Evolutionary conservation across 2,113 vertebrate genomes (phyloP), one percentile per base, ranked within the genome.

Genomic region (Leiothrix lutea): DNA sequence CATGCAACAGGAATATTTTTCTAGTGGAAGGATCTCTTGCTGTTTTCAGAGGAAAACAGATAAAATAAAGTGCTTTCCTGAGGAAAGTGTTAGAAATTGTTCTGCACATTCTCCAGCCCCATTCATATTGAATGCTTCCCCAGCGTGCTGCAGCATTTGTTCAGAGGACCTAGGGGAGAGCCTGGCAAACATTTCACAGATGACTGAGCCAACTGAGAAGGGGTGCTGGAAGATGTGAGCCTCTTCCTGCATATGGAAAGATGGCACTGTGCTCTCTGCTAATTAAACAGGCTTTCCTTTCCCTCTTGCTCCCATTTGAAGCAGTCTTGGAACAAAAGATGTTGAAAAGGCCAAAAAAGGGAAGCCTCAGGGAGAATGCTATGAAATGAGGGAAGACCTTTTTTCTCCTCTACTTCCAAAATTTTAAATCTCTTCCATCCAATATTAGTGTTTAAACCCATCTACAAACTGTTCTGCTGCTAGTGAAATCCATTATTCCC

Each of bases 11-110:
- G 84, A 82, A 70, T 87, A 50, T 86, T 94, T 92, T 86, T 82
- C 81, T 88, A 48, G 56, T 82, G 84, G 72, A 93, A 94, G 72
- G 25, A 78, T 88, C 40, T 62, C 88, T 84, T 86, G 56, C 54
- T 93, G 57, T 56, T 97, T 86, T 90, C 78, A 75, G n/a, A 53
- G 60, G 61, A 61, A 86, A 97, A 79, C 66, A 77, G 61, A 65
- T 86, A 66, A 92, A 84, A 90, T 67, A 73, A 94, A 86, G 56
- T n/a, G 47, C 61, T 94, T 94, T 91, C 79, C 42, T 0, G 1
- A 82, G 62, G 40, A 62, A 95, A 90, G 31, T 3, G 26, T 21
- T 62, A 22, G 60, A 86, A 86, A 60, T 79, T 28, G 42, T 89
- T 86, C 73, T 54, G n/a, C 44, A 6, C 1, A 0, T 79, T 82